Conservation (phyloP, 2,113 vertebrate species). For the Pollimyrus isidori region DNA sequence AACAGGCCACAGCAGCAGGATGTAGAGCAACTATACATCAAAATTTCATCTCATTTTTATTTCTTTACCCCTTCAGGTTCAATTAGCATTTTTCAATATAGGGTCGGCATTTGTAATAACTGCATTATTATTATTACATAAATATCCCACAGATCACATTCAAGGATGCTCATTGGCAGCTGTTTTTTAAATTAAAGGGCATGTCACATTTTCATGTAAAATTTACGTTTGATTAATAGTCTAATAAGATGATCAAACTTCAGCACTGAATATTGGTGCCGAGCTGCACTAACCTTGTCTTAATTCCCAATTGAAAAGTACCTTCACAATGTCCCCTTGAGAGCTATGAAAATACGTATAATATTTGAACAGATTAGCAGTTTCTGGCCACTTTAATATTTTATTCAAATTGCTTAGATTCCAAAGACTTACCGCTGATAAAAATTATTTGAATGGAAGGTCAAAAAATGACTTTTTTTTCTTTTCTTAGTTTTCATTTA, state of each 20-base stretch:
- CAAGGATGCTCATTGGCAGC: slow-evolving; percentile 11
- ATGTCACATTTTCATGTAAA: slow-evolving; percentile 21
- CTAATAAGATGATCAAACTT: slow-evolving; percentile 18
- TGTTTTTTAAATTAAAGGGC: slow-evolving; percentile 14
- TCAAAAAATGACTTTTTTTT: slow-evolving; percentile 5
- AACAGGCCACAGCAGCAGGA: slow-evolving; percentile 35
- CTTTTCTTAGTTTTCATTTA: background rate
- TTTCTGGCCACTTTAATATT: slow-evolving; percentile 4
- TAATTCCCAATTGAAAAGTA: slow-evolving; percentile 7
- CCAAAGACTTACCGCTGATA: slow-evolving; percentile 10
- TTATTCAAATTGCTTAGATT: slow-evolving; percentile 12
- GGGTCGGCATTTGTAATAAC: slow-evolving; percentile 22
- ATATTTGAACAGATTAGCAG: slow-evolving; percentile 10
- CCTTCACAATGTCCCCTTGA: background rate
- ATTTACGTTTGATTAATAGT: slow-evolving; percentile 40
- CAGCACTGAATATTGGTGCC: background rate
- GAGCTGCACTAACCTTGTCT: background rate
- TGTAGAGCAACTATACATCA: background rate
- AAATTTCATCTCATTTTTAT: background rate
- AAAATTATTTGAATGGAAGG: slow-evolving; percentile 17
- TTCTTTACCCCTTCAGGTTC: background rate
- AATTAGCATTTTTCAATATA: background rate
- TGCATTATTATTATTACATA: slow-evolving; percentile 33
- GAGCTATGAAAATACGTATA: slow-evolving; percentile 15
- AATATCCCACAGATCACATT: slow-evolving; percentile 31